Evolutionary conservation across 2,797 vertebrate genomes (phyloP), one percentile per base, ranked within the genome.

Genomic region (Paratrypauchen microcephalus): DNA sequence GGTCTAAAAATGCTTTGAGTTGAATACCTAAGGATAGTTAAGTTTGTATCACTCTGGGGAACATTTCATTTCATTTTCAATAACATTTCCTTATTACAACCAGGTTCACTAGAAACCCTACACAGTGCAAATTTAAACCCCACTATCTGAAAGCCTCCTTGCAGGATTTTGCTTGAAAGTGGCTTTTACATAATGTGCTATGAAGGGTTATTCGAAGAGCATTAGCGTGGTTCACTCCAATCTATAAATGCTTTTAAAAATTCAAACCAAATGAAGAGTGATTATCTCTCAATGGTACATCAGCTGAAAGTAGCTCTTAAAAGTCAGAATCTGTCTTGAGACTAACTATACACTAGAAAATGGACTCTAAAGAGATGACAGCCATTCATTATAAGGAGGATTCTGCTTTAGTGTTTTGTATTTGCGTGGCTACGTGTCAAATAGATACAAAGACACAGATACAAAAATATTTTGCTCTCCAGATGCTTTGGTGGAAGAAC

Each of bases 181-280:
- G 3, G 16, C 48, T 2, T 58, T 2, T 71, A 61, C 50, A 39
- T 61, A 47, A 13, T 0, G 5, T 36, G 54, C 21, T 13, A 55
- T 23, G 52, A 55, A 55, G 52, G n/a, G n/a, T 48, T 77, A 4
- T 66, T 8, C 36, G 30, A 54, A 62, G 18, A 13, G 47, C 54
- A 71, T 70, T 62, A 61, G 9, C 15, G 16, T 45, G 3, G 52
- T 12, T 23, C 52, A 12, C 52, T 55, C 52, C 23, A 21, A 55
- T 55, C n/a, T 11, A 55, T 21, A 23, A 55, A 55, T 23, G 52
- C 52, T 55, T 77, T 75, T 73, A 73, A 78, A 70, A 68, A 47
- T 80, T 45, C 24, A 65, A 64, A 69, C 68, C 70, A 72, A 82
- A 65, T 79, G 71, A 15, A 63, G 66, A 76, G 70, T 74, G 70